These are phyloP conservation scores for Hylyphantes graminicola DNA, from an alignment of 1,140 invertebrate species.

Conservation along the genomic window DNA sequence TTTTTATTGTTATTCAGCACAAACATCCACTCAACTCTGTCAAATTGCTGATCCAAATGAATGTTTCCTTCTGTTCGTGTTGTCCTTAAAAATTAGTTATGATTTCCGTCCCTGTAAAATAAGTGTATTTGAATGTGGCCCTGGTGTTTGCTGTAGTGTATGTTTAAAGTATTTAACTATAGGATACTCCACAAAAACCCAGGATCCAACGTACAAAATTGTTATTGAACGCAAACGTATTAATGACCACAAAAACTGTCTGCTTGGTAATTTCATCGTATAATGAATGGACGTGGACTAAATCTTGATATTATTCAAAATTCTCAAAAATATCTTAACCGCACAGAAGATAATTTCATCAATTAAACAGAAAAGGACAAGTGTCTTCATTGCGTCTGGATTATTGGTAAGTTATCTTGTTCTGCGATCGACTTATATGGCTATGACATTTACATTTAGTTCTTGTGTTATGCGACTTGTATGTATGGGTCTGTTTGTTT, in stretches of 20 bases:
- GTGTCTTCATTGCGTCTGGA: too few relatives aligned
- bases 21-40: not conserved
- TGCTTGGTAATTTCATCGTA: constrained; percentile 4
- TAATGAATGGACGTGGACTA: constrained; percentile 7
- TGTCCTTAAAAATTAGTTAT: constrained; percentile 11
- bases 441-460: too few relatives aligned
- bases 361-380: too few relatives aligned
- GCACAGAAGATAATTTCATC: too few relatives aligned
- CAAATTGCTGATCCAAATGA: not conserved
- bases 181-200: not conserved
- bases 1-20: not conserved
- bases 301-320: not conserved
- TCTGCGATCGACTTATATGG: too few relatives aligned
- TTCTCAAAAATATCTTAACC: not conserved
- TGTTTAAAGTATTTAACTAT: not conserved
- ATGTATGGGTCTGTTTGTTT: too few relatives aligned
- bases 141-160: not conserved
- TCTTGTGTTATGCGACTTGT: too few relatives aligned
- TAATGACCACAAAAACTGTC: not conserved
- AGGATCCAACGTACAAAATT: not conserved
- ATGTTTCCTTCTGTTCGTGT: constrained; percentile 9
- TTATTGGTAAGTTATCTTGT: too few relatives aligned
- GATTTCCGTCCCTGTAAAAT: not conserved
- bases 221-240: not conserved
- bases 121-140: constrained; percentile 15